A percentile compares a stretch with the other conserved stretches of the same genome.
Conservation (phyloP, 92 coral and sea anemone species). For the Galaxea fascicularis region DNA sequence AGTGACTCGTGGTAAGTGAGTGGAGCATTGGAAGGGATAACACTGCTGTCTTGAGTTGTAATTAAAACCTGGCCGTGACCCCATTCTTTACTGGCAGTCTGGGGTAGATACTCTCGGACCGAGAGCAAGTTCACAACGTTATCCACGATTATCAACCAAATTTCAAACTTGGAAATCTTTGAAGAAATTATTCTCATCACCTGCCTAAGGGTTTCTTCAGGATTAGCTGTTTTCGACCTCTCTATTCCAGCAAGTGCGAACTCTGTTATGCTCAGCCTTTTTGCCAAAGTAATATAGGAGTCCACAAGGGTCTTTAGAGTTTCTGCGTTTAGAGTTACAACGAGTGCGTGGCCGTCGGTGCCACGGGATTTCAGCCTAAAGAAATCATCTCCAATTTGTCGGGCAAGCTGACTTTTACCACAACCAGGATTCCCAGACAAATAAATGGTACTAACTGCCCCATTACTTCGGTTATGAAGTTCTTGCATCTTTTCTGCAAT, state of each 20-base stretch:
- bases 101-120: constrained; percentile 63
- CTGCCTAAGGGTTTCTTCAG: not conserved
- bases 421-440: constrained; percentile 89
- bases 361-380: not conserved
- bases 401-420: constrained; percentile 87
- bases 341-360: constrained; percentile 47
- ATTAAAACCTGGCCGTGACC: constrained; percentile 81
- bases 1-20: constrained; percentile 55
- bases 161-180: constrained; percentile 6
- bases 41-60: constrained; percentile 80
- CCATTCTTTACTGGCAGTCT: constrained; percentile 70
- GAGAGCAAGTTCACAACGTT: constrained; percentile 60
- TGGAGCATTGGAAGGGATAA: constrained; percentile 60
- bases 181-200: not conserved
- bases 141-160: constrained; percentile 79
- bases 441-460: constrained; percentile 69
- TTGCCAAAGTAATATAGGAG: constrained; percentile 43
- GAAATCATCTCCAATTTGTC: constrained; percentile 68
- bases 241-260: not conserved
- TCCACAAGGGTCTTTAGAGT: constrained; percentile 65
- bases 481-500: constrained; percentile 5
- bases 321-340: constrained; percentile 70
- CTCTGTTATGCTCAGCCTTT: constrained; percentile 2
- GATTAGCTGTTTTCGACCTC: not conserved
- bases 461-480: constrained; percentile 18